phyloP scores from a whole-genome alignment of 1,140 invertebrate species.

The Zaprionus africanus region DNA sequence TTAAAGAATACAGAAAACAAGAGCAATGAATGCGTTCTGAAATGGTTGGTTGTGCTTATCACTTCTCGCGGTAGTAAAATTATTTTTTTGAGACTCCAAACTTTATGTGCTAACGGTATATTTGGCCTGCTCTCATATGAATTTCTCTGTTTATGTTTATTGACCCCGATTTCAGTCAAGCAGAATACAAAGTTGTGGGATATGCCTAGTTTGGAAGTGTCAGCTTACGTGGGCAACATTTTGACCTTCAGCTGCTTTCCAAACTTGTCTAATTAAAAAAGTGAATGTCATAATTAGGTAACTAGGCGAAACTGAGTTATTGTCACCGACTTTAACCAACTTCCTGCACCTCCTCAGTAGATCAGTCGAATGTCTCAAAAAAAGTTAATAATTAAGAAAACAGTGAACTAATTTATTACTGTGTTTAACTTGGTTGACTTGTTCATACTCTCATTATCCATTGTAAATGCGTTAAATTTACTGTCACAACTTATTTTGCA shows the following conservation, averaged over 20 bases:
- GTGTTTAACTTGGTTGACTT: too few relatives aligned
- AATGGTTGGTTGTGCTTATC: neutral
- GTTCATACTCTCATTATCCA: too few relatives aligned
- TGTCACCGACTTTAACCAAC: slow-evolving; percentile 14
- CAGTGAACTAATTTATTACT: too few relatives aligned
- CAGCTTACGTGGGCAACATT: slow-evolving; percentile 5
- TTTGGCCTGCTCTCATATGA: neutral
- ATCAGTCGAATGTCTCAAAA: neutral
- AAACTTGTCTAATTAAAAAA: slow-evolving; percentile 11
- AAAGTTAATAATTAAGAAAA: neutral
- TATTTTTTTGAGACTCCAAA: slow-evolving; percentile 6
- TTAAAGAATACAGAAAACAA: slow-evolving; percentile 24
- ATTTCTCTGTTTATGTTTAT: slow-evolving; percentile 35
- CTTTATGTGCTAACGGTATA: slow-evolving; percentile 49
- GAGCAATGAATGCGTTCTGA: neutral
- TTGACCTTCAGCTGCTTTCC: slow-evolving; percentile 37
- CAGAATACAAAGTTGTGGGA: slow-evolving; percentile 20
- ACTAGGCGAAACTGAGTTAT: slow-evolving; percentile 9
- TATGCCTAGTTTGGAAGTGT: neutral
- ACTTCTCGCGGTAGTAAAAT: slow-evolving; percentile 12
- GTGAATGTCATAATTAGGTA: slow-evolving; percentile 14
- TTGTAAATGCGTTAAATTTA: too few relatives aligned
- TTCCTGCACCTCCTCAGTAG: slow-evolving; percentile 2
- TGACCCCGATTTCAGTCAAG: slow-evolving; percentile 40
- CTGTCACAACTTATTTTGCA: too few relatives aligned